These are phyloP conservation scores for Brachyhypopomus occidentalis DNA, from an alignment of 2,113 vertebrate genomes.

Conservation along the genomic window DNA sequence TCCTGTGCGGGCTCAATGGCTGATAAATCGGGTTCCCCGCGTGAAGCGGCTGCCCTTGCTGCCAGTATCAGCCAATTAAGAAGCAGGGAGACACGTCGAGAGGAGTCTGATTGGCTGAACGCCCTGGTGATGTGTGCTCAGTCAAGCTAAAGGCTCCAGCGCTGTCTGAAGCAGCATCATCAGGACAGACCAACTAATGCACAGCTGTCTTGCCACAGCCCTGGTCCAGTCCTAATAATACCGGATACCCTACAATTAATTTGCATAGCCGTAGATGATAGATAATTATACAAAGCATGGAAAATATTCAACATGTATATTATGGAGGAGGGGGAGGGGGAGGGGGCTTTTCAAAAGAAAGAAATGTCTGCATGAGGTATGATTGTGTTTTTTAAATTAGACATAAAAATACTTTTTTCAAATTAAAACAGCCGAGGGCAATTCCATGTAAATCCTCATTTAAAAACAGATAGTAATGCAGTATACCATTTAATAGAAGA, in stretches of 20 bases:
- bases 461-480: not conserved
- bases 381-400: not conserved
- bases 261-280: not conserved
- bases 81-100: slow-evolving; percentile 61
- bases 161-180: slow-evolving; percentile 38
- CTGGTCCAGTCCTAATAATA: not conserved
- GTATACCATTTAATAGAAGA: too few species aligned
- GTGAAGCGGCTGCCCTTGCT: slow-evolving; percentile 66
- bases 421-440: not conserved
- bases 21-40: slow-evolving; percentile 66
- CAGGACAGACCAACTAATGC: slow-evolving; percentile 19
- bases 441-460: not conserved
- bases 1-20: slow-evolving; percentile 59
- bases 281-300: not conserved
- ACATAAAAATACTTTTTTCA: not conserved
- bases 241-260: not conserved
- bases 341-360: not conserved
- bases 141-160: slow-evolving; percentile 54
- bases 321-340: too few species aligned
- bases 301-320: too few species aligned
- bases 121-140: slow-evolving; percentile 53
- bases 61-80: slow-evolving; percentile 73
- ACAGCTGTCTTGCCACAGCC: not conserved
- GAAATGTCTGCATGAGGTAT: not conserved
- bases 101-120: slow-evolving; percentile 69